Evolutionary conservation across 2,113 vertebrate species (phyloP).

Genomic region (Scopus umbretta): DNA sequence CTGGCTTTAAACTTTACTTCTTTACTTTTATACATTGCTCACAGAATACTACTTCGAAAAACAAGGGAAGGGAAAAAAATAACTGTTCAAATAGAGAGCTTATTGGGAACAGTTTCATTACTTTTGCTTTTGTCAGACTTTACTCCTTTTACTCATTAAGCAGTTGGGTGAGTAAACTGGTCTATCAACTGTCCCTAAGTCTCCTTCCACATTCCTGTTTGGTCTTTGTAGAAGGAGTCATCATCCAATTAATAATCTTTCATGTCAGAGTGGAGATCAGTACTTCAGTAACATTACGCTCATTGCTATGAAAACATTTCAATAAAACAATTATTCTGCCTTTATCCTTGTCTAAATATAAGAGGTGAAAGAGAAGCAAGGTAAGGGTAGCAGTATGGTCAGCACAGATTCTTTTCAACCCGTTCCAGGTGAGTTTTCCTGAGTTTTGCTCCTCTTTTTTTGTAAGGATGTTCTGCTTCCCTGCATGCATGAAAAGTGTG

Average conservation of each 20-base stretch:
- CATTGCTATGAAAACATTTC: not conserved
- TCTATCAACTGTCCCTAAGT: not conserved
- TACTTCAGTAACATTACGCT: not conserved
- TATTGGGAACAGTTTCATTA: not conserved
- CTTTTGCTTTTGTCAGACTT: not conserved
- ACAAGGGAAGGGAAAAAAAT: not conserved
- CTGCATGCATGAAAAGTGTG: not conserved
- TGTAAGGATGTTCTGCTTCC: not conserved
- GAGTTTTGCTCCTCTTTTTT: not conserved
- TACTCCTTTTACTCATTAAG: not conserved
- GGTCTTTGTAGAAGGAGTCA: not conserved
- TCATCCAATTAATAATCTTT: not conserved
- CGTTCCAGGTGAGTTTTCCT: not conserved
- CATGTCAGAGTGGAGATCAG: not conserved
- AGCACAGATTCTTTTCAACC: not conserved
- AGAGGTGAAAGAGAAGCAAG: not conserved
- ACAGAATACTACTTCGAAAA: not conserved
- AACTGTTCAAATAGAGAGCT: not conserved
- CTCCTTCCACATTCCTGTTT: not conserved
- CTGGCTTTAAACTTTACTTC: not conserved
- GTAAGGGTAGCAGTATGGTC: not conserved
- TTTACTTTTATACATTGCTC: not conserved
- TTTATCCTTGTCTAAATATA: not conserved
- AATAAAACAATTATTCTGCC: not conserved
- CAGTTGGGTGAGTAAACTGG: not conserved